phyloP scores from a whole-genome alignment of 2,888 invertebrate species.

The Ennomos erosarius region DNA sequence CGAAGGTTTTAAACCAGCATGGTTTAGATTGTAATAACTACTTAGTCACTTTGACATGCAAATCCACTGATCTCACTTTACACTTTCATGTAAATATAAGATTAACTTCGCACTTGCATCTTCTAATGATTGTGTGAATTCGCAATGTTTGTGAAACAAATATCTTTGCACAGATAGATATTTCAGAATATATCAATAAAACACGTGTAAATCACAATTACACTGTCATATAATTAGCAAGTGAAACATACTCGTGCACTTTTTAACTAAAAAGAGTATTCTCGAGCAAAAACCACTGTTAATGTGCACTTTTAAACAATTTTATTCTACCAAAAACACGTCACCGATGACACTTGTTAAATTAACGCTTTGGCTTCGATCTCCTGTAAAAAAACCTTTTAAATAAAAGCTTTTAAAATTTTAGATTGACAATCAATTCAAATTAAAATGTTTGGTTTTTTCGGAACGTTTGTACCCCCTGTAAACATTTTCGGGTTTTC shows the following conservation, averaged over 20 bases:
- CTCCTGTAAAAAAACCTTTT: conserved; percentile 11
- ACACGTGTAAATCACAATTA: no score
- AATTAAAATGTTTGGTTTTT: conserved; percentile 5
- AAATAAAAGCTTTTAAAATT: conserved; percentile 7
- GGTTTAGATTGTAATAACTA: conserved; percentile 1
- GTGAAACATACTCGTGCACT: no score
- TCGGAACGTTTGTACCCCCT: conserved; percentile 16
- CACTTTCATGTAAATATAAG: conserved; percentile 14
- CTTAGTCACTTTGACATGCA: neutral
- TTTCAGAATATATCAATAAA: no score
- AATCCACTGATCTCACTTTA: neutral
- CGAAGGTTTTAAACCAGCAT: conserved; percentile 9
- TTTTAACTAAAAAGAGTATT: no score
- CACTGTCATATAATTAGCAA: no score
- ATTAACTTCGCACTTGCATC: no score
- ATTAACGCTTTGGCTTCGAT: conserved; percentile 36
- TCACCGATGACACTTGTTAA: conserved; percentile 18
- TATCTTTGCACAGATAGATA: no score
- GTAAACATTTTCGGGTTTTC: neutral
- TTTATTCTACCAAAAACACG: neutral
- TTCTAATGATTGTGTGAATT: no score
- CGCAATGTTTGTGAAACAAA: no score
- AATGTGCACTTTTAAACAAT: neutral
- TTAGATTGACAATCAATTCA: conserved; percentile 1
- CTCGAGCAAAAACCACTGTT: neutral